Evolutionary conservation across 2,888 invertebrate genomes (phyloP).

Genomic region (Drosophila picticornis): DNA sequence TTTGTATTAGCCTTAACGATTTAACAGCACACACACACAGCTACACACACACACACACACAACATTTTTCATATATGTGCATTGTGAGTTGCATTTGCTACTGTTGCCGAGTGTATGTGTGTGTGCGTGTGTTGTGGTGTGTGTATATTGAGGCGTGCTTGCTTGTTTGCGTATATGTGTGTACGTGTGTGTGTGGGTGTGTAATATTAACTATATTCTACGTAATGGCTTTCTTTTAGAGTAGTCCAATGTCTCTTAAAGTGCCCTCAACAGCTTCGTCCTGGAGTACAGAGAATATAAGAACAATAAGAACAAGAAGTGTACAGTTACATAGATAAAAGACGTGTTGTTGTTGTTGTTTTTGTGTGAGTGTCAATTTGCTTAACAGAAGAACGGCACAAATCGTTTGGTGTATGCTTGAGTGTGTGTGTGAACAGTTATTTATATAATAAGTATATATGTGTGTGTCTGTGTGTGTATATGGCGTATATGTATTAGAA

Average conservation of each 20-base stretch:
- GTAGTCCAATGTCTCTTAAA: constrained; percentile 96
- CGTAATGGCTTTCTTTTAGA: constrained; percentile 86
- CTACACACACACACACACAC: constrained; percentile 16
- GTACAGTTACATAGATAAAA: constrained; percentile 67
- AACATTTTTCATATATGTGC: constrained; percentile 9
- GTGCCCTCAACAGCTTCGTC: constrained; percentile 98
- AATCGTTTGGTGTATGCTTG: constrained; percentile 18
- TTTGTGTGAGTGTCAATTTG: constrained; percentile 13
- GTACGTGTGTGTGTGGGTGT: constrained; percentile 34
- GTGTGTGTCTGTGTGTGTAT: constrained; percentile 22
- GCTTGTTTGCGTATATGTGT: constrained; percentile 22
- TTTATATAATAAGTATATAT: constrained; percentile 11
- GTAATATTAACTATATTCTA: constrained; percentile 69
- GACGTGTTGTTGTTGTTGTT: constrained; percentile 29
- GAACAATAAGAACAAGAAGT: constrained; percentile 80
- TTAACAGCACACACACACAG: constrained; percentile 22
- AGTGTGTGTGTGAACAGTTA: constrained; percentile 32
- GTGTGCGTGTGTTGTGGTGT: constrained; percentile 30
- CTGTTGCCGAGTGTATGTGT: constrained; percentile 24
- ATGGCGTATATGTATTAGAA: constrained; percentile 28
- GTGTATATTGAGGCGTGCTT: constrained; percentile 16
- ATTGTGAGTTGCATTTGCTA: constrained; percentile 22
- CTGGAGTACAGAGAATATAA: constrained; percentile 86
- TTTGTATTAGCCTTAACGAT: constrained; percentile 39
- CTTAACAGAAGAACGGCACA: constrained; percentile 57